A percentile compares a stretch with the other conserved stretches of the same genome.
phyloP scores from a whole-genome alignment of 2,888 invertebrate genomes.

The Dioctria rufipes region DNA sequence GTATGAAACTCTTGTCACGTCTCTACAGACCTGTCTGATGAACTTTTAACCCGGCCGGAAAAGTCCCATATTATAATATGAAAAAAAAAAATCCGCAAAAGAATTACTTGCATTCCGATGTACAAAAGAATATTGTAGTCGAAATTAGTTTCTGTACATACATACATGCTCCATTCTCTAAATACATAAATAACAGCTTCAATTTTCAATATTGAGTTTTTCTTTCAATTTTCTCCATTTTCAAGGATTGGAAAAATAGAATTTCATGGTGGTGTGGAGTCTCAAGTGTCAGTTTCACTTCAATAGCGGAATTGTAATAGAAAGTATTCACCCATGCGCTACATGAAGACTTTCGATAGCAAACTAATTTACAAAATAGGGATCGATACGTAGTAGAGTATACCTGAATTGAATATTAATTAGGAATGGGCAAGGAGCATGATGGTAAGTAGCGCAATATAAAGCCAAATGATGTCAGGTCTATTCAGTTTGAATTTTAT shows the following conservation, averaged over 20 bases:
- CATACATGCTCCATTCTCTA: too few relatives aligned
- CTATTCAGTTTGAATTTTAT: too few relatives aligned
- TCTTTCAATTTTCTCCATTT: not conserved
- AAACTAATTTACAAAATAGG: constrained; percentile 32
- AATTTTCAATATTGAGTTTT: not conserved
- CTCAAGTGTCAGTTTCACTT: constrained; percentile 1
- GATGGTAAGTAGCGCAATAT: not conserved
- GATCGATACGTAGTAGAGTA: constrained; percentile 18
- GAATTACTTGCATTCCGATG: constrained; percentile 6
- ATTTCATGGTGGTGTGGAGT: not conserved
- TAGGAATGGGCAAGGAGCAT: not conserved
- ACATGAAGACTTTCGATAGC: not conserved
- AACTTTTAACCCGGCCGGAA: constrained; percentile 13
- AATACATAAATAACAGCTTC: too few relatives aligned
- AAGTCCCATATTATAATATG: constrained; percentile 23
- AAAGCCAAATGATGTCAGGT: too few relatives aligned
- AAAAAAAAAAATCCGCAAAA: constrained; percentile 14
- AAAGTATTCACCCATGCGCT: not conserved
- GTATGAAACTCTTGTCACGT: constrained; percentile 34
- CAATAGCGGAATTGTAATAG: not conserved
- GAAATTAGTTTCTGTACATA: too few relatives aligned
- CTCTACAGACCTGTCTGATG: constrained; percentile 14
- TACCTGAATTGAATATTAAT: constrained; percentile 23
- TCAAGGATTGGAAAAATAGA: not conserved
- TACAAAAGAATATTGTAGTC: too few relatives aligned